These are phyloP conservation scores for Oreohelix idahoensis DNA, from an alignment of 1,140 invertebrate genomes.

Conservation along the genomic window DNA sequence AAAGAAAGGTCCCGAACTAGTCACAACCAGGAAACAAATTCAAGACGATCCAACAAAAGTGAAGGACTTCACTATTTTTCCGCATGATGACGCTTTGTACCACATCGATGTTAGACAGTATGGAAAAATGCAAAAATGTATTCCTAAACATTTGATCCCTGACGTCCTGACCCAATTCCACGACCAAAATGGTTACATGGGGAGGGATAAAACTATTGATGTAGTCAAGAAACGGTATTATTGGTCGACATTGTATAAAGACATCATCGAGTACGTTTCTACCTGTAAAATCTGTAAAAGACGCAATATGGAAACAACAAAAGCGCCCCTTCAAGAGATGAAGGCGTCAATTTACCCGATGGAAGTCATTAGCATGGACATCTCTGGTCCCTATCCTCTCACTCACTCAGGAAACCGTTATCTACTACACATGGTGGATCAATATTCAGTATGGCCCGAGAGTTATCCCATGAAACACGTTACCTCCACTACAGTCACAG, in stretches of 20 bases:
- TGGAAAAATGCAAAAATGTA: neutral
- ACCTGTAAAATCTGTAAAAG: neutral
- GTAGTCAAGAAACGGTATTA: neutral
- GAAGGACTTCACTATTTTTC: neutral
- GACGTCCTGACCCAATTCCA: neutral
- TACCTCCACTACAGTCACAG: neutral
- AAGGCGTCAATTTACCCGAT: neutral
- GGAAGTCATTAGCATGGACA: neutral
- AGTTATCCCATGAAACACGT: neutral
- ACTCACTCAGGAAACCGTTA: neutral
- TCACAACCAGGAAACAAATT: neutral
- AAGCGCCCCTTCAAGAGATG: neutral
- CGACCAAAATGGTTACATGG: neutral
- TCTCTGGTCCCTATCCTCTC: neutral
- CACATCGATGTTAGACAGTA: neutral
- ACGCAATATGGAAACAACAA: neutral
- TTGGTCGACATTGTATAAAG: neutral
- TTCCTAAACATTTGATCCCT: neutral
- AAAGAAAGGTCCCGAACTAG: neutral
- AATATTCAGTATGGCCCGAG: neutral
- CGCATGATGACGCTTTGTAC: neutral
- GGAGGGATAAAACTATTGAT: neutral
- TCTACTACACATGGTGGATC: neutral
- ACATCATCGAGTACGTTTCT: neutral
- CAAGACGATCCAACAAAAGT: neutral